Evolutionary conservation across 2,113 vertebrate species (phyloP).

Genomic region (Acrocephalus arundinaceus): DNA sequence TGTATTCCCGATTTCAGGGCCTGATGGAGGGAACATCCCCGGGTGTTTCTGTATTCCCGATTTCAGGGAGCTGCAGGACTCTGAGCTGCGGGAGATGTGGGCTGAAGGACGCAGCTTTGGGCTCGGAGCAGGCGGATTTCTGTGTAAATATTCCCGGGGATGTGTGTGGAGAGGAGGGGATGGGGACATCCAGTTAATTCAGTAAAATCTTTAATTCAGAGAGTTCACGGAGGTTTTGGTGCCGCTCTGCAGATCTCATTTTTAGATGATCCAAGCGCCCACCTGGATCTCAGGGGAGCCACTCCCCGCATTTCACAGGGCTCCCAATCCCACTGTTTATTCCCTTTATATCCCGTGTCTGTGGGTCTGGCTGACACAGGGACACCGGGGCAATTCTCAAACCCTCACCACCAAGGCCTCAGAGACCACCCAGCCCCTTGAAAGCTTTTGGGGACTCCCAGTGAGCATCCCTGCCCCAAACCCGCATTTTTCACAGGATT

Average conservation of each 20-base stretch:
- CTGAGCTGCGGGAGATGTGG: not conserved
- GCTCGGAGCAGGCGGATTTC: not conserved
- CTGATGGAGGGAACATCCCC: too few relatives aligned
- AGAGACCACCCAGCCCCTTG: not conserved
- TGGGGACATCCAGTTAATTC: not conserved
- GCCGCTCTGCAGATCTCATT: not conserved
- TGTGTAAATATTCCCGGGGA: not conserved
- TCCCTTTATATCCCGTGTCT: not conserved
- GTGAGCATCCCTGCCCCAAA: not conserved
- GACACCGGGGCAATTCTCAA: not conserved
- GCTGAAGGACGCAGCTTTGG: not conserved
- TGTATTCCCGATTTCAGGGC: too few relatives aligned
- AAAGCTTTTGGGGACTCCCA: not conserved
- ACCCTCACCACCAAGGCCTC: not conserved
- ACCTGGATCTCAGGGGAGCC: not conserved
- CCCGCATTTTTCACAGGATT: accelerated
- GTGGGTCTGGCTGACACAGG: not conserved
- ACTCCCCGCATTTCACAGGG: not conserved
- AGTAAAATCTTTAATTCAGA: not conserved
- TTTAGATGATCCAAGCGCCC: not conserved
- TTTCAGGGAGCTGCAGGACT: not conserved
- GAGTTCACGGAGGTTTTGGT: not conserved
- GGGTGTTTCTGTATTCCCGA: too few relatives aligned
- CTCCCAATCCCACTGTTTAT: not conserved
- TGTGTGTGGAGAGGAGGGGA: not conserved